Evolutionary conservation across 64 coral and sea anemone species (phyloP), one percentile per base, ranked within the genome.

Genomic region (Montipora foliosa): DNA sequence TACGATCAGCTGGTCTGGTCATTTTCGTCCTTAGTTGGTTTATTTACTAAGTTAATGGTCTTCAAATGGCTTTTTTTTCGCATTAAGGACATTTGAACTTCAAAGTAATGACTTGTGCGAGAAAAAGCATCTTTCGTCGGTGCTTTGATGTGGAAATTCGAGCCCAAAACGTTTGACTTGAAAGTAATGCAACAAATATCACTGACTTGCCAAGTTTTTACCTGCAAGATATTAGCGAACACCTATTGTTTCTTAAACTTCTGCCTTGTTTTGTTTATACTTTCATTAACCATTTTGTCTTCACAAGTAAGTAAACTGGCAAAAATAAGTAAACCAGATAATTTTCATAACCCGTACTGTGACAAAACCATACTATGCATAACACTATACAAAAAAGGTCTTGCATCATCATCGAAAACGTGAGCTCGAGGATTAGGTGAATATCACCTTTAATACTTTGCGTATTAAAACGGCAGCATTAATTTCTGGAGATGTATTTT

Each of bases 1-100:
- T 86, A 50, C 16, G 17, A 48, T 86, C 82, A 86, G 44, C 82
- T 86, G 82, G 82, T 86, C 60, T 8, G 48, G 60, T 86, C 82
- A 86, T 86, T 86, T 86, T 86, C 47, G 64, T 50, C 82, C 71
- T 71, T 72, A 86, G 82, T 49, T 71, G 82, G 82, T 86, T 86
- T 86, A 86, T 86, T 86, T 86, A 86, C 82, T 70, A 86, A 86
- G 62, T 86, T 86, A 86, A 86, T 86, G 82, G 82, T 49, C 45
- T 64, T 86, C 82, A 86, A 86, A 86, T 86, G 82, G 82, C 82
- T 86, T 86, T 86, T 86, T 70, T 70, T 86, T 86, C 82, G 82
- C 82, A 86, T 86, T 86, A 86, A 67, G 66, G 16, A 47, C 37
- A 71, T 47, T 64, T 19, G 45, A 68, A 72, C 64, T 64, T 86